Evolutionary conservation across 2,888 invertebrate genomes (phyloP), one percentile per base, ranked within the genome.

Genomic region (Athetis lepigone): DNA sequence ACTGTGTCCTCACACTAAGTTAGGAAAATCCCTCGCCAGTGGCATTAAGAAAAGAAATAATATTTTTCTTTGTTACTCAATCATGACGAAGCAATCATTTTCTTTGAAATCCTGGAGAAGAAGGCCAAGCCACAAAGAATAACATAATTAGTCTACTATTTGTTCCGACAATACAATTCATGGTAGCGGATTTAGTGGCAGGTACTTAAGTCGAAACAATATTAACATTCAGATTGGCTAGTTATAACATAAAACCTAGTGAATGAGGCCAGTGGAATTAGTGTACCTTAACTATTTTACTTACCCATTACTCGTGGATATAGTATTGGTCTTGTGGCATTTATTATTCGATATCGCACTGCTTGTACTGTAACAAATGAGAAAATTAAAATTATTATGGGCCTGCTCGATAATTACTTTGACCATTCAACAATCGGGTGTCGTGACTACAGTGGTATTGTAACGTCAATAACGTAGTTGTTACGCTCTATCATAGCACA

Each of bases 311-410:
- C 54, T 70, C 45, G 52, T 57, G 51, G 61, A 70, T 43, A 37
- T 36, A 42, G 63, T 68, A 62, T 37, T 55, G 37, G 58, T 50
- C 46, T 68, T 72, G 56, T 66, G 52, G 61, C 58, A 63, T 67
- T 73, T 76, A 64, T 61, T 58, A 55, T 45, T 47, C 60, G 65
- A 60, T 69, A 67, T 63, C 60, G 47, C 67, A 55, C 57, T 46
- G 58, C 56, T 74, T 63, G 56, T 67, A 56, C 85, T 84, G 85
- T 23, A 84, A 83, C 75, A 80, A 83, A 81, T 74, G 47, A 69
- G 70, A 74, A 64, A 75, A 64, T 71, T 45, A 45, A 51, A 57
- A 75, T 79, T 65, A 71, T 57, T 66, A 64, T 29, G 23, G 29
- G 49, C 37, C 37, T 19, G 50, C 25, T 63, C 57, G 68, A 66